These are phyloP conservation scores for Rhabdornis inornatus DNA, from an alignment of 2,113 vertebrate genomes.

Conservation along the genomic window DNA sequence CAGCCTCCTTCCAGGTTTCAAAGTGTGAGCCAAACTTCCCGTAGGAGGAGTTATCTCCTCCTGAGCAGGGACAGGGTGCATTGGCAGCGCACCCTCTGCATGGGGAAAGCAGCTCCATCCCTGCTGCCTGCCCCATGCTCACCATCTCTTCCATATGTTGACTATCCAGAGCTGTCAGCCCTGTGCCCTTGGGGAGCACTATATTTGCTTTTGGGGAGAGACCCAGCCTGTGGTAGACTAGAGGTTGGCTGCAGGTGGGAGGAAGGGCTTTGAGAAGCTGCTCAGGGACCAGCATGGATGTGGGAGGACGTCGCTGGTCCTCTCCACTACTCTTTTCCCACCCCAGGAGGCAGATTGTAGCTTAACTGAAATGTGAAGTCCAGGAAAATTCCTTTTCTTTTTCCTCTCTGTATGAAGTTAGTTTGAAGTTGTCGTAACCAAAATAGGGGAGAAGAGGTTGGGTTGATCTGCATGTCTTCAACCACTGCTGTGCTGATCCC, in stretches of 20 bases:
- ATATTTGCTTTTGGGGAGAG: rapidly evolving
- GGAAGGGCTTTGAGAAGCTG: background rate
- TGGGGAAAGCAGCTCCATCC: background rate
- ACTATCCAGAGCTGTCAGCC: background rate
- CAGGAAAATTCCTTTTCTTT: background rate
- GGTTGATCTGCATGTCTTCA: rapidly evolving
- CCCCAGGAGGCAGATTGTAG: too few species aligned
- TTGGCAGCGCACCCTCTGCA: background rate
- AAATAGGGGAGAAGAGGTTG: background rate
- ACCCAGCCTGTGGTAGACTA: too few species aligned
- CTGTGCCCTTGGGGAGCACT: background rate
- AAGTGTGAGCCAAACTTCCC: background rate
- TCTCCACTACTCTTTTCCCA: background rate
- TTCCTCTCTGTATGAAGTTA: background rate
- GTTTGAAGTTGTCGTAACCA: background rate
- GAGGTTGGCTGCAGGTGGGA: background rate
- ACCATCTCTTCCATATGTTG: rapidly evolving
- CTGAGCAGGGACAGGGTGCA: background rate
- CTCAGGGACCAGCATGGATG: rapidly evolving
- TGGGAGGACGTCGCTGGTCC: rapidly evolving
- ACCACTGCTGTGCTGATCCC: background rate
- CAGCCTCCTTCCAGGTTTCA: conserved; percentile 26
- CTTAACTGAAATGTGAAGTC: background rate
- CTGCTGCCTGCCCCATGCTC: rapidly evolving
- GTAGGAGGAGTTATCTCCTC: background rate